Evolutionary conservation across 2,113 vertebrate species (phyloP).

Genomic region (Puffinus mauretanicus): DNA sequence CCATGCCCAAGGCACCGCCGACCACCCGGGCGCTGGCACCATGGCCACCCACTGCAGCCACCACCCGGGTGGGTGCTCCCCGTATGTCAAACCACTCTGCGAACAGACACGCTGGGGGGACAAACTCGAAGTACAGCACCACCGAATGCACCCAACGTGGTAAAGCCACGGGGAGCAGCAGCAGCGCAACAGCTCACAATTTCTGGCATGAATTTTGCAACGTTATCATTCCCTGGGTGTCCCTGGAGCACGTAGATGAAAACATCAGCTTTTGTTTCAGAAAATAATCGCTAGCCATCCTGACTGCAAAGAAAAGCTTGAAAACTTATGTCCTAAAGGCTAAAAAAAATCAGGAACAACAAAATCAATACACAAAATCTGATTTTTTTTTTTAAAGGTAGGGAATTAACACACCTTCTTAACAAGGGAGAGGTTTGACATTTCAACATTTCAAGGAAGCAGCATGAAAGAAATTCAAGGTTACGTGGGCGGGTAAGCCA

Average conservation of each 20-base stretch:
- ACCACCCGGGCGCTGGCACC: background rate
- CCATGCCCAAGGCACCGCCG: background rate
- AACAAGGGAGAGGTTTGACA: background rate
- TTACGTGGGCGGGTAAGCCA: accelerated
- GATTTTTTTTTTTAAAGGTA: accelerated
- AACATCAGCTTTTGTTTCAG: background rate
- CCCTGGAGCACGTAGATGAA: background rate
- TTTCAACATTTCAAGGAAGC: background rate
- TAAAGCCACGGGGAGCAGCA: background rate
- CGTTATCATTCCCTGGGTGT: background rate
- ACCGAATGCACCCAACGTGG: accelerated
- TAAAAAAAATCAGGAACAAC: background rate
- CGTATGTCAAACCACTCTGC: background rate
- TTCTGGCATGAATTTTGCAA: background rate
- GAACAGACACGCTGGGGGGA: background rate
- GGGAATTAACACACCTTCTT: background rate
- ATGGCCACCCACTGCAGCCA: background rate
- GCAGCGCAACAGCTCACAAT: accelerated
- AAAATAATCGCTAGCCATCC: background rate
- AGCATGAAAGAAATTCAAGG: background rate
- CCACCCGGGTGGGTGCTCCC: background rate
- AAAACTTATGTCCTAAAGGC: background rate
- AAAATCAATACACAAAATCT: background rate
- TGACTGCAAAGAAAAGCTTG: background rate
- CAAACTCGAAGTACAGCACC: background rate